These are phyloP conservation scores for Centropyge bicolor DNA, from an alignment of 2,797 vertebrate species.

Conservation along the genomic window DNA sequence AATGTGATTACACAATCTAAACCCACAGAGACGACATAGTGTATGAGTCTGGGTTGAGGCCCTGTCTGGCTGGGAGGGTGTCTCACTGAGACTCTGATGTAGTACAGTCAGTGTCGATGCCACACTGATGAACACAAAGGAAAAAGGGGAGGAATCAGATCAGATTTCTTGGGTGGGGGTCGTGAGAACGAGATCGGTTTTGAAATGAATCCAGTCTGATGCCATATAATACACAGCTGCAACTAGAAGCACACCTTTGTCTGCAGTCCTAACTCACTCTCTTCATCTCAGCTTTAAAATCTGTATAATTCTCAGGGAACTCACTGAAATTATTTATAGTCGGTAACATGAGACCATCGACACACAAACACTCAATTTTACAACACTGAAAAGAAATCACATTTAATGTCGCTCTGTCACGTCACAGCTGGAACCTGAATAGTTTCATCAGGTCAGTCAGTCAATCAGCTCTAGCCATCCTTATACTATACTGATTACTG, in stretches of 20 bases:
- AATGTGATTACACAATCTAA: constrained; percentile 77
- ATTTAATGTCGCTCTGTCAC: neutral
- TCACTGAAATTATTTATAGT: neutral
- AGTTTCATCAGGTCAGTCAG: neutral
- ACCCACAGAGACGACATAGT: constrained; percentile 61
- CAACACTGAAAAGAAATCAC: neutral
- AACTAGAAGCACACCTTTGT: constrained; percentile 1
- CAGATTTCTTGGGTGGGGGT: constrained; percentile 35
- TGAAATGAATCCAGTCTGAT: constrained; percentile 33
- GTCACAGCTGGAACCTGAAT: neutral
- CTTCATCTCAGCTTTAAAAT: neutral
- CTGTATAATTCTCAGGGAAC: neutral
- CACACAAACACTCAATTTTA: neutral
- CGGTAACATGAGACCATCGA: neutral
- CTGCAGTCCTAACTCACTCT: neutral
- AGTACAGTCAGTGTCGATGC: constrained; percentile 32
- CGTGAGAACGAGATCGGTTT: constrained; percentile 43
- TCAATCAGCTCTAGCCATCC: neutral
- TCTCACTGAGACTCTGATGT: constrained; percentile 56
- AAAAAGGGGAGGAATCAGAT: constrained; percentile 29
- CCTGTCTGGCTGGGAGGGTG: constrained; percentile 58
- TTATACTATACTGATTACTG: neutral
- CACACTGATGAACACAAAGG: constrained; percentile 40
- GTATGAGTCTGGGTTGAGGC: constrained; percentile 60
- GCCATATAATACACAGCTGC: constrained; percentile 20